Evolutionary conservation across 2,797 vertebrate species (phyloP).

Genomic region (Benthosema pterotum): DNA sequence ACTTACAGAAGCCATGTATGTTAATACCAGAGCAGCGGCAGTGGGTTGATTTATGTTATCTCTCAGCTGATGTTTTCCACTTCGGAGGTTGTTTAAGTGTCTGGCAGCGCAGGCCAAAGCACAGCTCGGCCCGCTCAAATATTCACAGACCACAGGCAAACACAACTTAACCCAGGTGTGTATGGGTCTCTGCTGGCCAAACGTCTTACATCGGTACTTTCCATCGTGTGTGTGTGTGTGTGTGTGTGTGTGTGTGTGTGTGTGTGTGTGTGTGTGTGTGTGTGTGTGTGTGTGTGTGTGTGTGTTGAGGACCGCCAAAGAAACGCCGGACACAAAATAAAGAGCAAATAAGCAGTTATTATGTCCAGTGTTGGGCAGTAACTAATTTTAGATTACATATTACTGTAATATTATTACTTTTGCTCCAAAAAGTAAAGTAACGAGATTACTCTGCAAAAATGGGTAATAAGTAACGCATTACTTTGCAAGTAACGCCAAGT

Average conservation of each 20-base stretch:
- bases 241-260: too few relatives aligned
- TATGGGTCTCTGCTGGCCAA: background rate
- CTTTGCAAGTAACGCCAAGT: too few relatives aligned
- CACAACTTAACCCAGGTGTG: slow-evolving; percentile 2
- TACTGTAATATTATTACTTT: too few relatives aligned
- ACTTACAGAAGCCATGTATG: background rate
- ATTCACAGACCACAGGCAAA: slow-evolving; percentile 8
- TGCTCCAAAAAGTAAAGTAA: too few relatives aligned
- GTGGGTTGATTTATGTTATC: background rate
- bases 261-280: too few relatives aligned
- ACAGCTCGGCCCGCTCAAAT: background rate
- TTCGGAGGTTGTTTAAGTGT: background rate
- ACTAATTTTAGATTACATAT: too few relatives aligned
- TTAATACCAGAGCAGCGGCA: background rate
- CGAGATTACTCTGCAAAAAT: too few relatives aligned
- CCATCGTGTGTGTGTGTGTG: background rate
- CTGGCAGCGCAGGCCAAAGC: background rate
- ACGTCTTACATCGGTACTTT: slow-evolving; percentile 3
- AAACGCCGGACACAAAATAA: background rate
- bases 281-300: too few relatives aligned
- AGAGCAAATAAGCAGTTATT: background rate
- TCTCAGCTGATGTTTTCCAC: background rate
- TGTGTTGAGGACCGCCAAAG: background rate
- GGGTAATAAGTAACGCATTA: too few relatives aligned
- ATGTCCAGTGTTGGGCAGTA: too few relatives aligned